Conservation (phyloP, 2,888 invertebrate species). For the Chymomyza caudatula region DNA sequence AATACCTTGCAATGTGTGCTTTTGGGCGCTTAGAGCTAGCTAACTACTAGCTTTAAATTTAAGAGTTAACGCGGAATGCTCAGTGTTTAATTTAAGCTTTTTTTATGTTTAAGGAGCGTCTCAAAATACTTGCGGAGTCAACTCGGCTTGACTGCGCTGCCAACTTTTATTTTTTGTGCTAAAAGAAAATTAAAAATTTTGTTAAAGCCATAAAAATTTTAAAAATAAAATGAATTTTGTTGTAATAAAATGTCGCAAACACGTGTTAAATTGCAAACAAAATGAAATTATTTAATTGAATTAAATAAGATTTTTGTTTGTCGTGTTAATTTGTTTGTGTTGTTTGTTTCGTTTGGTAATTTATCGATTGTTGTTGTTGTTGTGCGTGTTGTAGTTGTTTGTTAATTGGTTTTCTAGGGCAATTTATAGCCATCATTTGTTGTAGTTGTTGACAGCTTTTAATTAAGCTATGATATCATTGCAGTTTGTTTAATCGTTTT, state of each 20-base stretch:
- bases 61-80: neutral
- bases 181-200: slow-evolving; percentile 51
- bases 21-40: neutral
- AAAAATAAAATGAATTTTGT: slow-evolving; percentile 25
- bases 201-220: slow-evolving; percentile 14
- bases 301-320: slow-evolving; percentile 74
- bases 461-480: neutral
- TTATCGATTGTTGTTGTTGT: slow-evolving; percentile 12
- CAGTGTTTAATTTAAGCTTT: neutral
- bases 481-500: slow-evolving; percentile 11
- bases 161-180: slow-evolving; percentile 51
- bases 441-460: neutral
- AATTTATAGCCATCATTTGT: neutral
- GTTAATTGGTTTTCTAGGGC: neutral
- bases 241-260: slow-evolving; percentile 33
- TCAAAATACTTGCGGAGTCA: slow-evolving; percentile 31
- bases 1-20: too few species aligned
- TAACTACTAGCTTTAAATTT: neutral
- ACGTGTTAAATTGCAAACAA: slow-evolving; percentile 62
- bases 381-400: slow-evolving; percentile 28
- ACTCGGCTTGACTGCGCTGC: slow-evolving; percentile 13
- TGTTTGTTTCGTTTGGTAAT: neutral
- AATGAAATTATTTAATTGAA: slow-evolving; percentile 74
- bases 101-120: neutral
- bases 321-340: slow-evolving; percentile 15